Conservation (phyloP, 2,888 invertebrate genomes). For the Sphecodes monilicornis region DNA sequence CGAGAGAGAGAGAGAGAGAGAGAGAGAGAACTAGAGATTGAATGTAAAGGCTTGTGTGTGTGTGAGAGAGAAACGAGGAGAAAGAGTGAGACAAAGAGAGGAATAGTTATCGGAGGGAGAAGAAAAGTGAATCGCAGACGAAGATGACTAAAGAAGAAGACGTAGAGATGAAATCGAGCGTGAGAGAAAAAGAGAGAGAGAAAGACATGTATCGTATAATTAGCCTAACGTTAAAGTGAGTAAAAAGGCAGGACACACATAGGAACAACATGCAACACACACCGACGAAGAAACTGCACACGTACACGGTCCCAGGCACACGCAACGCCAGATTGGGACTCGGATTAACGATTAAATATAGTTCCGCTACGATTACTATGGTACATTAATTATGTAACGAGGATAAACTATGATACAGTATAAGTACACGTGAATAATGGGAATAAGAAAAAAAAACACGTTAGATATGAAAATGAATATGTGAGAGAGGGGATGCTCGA, state of each 20-base stretch:
- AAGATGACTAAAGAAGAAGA: slow-evolving; percentile 7
- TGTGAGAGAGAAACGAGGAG: slow-evolving; percentile 11
- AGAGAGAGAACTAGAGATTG: slow-evolving; percentile 11
- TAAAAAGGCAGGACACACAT: background rate
- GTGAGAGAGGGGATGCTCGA: slow-evolving; percentile 6
- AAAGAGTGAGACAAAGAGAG: slow-evolving; percentile 25
- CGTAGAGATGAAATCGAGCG: background rate
- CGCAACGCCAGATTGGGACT: slow-evolving; percentile 75
- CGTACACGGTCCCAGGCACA: background rate
- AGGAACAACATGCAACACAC: slow-evolving; percentile 17
- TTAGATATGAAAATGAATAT: background rate
- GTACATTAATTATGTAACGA: slow-evolving; percentile 81
- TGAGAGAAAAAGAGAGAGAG: background rate
- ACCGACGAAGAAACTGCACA: background rate
- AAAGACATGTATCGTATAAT: slow-evolving; percentile 50
- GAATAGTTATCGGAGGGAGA: slow-evolving; percentile 9
- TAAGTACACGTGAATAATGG: slow-evolving; percentile 62
- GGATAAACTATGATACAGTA: slow-evolving; percentile 78
- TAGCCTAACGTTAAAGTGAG: slow-evolving; percentile 43
- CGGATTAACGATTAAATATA: slow-evolving; percentile 77
- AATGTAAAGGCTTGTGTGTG: slow-evolving; percentile 14
- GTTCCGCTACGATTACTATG: slow-evolving; percentile 81
- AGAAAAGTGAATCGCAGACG: slow-evolving; percentile 5
- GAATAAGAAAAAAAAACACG: slow-evolving; percentile 1
- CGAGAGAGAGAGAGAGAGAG: slow-evolving; percentile 24